Evolutionary conservation across 2,888 invertebrate genomes (phyloP), one percentile per base, ranked within the genome.

Genomic region (Drosophila neonasuta): DNA sequence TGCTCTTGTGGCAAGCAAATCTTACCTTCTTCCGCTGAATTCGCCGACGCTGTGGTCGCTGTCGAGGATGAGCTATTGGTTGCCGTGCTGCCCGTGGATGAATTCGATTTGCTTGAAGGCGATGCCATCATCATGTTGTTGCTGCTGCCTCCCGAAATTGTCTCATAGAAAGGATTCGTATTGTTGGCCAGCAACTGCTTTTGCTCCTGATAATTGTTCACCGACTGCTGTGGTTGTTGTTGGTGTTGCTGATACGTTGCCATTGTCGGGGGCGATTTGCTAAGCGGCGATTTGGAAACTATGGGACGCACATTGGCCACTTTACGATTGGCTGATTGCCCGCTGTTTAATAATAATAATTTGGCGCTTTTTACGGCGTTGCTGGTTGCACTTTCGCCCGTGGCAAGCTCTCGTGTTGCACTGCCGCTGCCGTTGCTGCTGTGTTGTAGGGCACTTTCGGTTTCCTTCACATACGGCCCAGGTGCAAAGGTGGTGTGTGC

Each of bases 401-500:
- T 10, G 9, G 45, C 62, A 51, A 65, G 66, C 39, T 68, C 71
- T 74, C 67, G 80, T 54, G 72, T 78, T 74, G 73, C 74, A 76
- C 80, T 83, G 77, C 32, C 10, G 10, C 24, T 6, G 24, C 24
- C 24, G 24, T 1, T 24, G 24, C 24, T 24, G 24, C 24, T 24
- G 24, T 24, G 24, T 24, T 55, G 71, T 44, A 88, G 83, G 68
- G 88, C 88, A 90, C 89, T 90, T 89, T 88, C 50, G 92, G 93
- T 82, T 93, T 93, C 94, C 91, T 95, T 95, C 24, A 96, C 95
- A 89, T 95, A 95, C 45, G 96, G 96, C 77, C 97, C 97, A 60
- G 97, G 97, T 92, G 96, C 96, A 87, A 97, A 97, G 34, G 96
- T 96, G 39, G 96, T 95, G 87, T 96, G 95, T 13, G 95, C 94